Evolutionary conservation across 1,140 invertebrate species (phyloP).

Genomic region (Trichomalopsis sarcophagae): DNA sequence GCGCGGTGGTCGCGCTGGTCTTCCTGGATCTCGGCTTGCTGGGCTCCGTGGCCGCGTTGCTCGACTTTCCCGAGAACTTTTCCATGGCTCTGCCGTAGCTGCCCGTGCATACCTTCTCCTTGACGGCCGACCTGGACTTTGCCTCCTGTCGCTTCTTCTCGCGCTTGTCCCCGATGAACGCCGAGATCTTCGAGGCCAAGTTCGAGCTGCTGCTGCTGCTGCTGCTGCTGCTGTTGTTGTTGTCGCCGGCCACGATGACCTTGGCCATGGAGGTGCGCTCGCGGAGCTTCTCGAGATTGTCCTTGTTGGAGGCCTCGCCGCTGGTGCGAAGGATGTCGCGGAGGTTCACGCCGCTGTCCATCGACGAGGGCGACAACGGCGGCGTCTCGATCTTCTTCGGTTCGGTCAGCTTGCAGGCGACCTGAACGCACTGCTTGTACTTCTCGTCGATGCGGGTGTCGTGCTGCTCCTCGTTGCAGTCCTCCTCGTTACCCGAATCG

Average conservation of each 20-base stretch:
- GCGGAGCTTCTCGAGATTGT: constrained; percentile 68
- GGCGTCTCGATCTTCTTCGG: neutral
- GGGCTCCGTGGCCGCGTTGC: neutral
- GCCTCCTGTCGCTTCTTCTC: constrained; percentile 29
- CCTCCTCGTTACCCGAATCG: constrained; percentile 69
- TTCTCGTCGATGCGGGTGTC: constrained; percentile 69
- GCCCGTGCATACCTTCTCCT: constrained; percentile 74
- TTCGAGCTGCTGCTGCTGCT: neutral
- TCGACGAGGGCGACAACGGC: constrained; percentile 16
- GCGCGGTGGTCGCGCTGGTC: neutral
- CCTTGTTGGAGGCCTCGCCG: constrained; percentile 62
- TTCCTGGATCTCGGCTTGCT: constrained; percentile 29
- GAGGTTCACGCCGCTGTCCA: constrained; percentile 39
- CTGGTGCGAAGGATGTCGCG: constrained; percentile 64
- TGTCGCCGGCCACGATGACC: constrained; percentile 56
- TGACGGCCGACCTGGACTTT: constrained; percentile 54
- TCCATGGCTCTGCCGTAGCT: constrained; percentile 75
- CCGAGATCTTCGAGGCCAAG: constrained; percentile 35
- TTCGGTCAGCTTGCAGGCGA: neutral
- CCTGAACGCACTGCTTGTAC: constrained; percentile 70
- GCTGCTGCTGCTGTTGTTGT: too few species aligned
- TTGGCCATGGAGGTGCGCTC: constrained; percentile 69
- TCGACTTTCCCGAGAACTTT: constrained; percentile 63
- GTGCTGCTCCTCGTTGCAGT: constrained; percentile 56
- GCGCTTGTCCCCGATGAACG: constrained; percentile 17